Evolutionary conservation across 2,888 invertebrate genomes (phyloP).

Genomic region (Agrochola circellaris): DNA sequence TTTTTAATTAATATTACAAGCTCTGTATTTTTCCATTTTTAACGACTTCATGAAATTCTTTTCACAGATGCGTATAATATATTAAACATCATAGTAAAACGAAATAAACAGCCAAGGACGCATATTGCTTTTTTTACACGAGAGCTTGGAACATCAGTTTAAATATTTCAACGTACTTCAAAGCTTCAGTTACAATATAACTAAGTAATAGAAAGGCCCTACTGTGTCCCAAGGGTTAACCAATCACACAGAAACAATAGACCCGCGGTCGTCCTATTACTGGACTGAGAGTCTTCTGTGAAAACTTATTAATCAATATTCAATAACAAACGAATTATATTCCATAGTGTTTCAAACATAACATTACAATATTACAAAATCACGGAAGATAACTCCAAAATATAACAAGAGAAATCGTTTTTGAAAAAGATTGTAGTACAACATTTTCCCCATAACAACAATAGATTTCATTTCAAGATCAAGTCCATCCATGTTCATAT

Average conservation of each 20-base stretch:
- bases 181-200: constrained; percentile 32
- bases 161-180: constrained; percentile 8
- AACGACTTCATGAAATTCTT: constrained; percentile 5
- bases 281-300: constrained; percentile 21
- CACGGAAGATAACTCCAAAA: background rate
- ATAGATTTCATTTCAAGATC: constrained; percentile 48
- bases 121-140: constrained; percentile 4
- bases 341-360: background rate
- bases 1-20: background rate
- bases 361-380: background rate
- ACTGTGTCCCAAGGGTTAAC: constrained; percentile 13
- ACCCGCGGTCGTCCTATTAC: constrained; percentile 9
- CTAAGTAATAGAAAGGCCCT: constrained; percentile 18
- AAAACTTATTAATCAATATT: constrained; percentile 41
- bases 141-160: background rate
- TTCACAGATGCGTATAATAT: background rate
- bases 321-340: constrained; percentile 10
- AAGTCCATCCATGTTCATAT: constrained; percentile 34
- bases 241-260: constrained; percentile 44
- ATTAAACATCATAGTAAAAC: constrained; percentile 3
- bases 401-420: background rate
- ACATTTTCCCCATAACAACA: constrained; percentile 6
- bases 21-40: constrained; percentile 6
- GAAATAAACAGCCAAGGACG: constrained; percentile 11
- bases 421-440: background rate